phyloP scores from a whole-genome alignment of 2,797 vertebrate species.

The Myotis daubentonii region DNA sequence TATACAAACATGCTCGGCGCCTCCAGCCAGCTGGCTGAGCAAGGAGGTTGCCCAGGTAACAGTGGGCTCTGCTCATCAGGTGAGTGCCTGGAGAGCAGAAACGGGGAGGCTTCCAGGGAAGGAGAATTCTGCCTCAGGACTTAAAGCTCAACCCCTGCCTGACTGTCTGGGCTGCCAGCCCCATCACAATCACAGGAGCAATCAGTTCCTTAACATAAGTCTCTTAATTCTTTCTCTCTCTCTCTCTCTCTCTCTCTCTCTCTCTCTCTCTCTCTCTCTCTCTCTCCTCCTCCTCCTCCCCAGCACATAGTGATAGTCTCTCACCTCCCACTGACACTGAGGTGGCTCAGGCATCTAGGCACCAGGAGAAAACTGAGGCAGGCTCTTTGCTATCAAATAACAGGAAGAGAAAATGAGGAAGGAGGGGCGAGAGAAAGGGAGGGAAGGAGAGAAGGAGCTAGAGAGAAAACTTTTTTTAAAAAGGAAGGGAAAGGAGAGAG shows the following conservation, averaged over 20 bases:
- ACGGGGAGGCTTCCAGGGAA: neutral
- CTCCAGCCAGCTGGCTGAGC: neutral
- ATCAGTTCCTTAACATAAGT: neutral
- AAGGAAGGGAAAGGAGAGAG: neutral
- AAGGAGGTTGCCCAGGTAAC: neutral
- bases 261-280: neutral
- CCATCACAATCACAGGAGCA: neutral
- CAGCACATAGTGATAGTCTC: neutral
- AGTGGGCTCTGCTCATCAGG: neutral
- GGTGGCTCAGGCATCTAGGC: neutral
- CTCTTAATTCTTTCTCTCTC: neutral
- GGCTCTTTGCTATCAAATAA: neutral
- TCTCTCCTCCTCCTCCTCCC: neutral
- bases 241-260: neutral
- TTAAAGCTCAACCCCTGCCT: neutral
- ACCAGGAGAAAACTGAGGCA: neutral
- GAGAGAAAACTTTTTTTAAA: neutral
- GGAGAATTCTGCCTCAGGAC: neutral
- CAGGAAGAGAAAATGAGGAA: neutral
- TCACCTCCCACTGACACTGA: neutral
- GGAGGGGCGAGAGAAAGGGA: neutral
- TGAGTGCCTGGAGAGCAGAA: neutral
- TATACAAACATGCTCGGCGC: neutral
- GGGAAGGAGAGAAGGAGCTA: accelerated
- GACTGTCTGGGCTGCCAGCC: neutral